Base-by-base conservation (phyloP, 2,113 vertebrate species). In the Aspidoscelis tigris region DNA sequence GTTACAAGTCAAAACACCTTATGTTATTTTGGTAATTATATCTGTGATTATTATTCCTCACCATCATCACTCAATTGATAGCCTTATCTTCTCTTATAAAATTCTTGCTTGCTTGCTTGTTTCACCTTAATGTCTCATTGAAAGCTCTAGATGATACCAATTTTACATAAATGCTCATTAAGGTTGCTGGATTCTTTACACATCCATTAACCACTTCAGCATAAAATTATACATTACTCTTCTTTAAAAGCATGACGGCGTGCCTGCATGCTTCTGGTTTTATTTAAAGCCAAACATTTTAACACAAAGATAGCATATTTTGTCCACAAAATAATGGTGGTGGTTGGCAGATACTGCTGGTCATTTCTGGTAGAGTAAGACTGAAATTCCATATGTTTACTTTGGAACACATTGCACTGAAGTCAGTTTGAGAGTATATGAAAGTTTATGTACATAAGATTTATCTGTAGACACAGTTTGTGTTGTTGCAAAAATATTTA, bases 121-220 rank as follows among this genome's bases (percentile, higher is more conserved):
- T 88, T 81, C 64, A 44, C 41, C 50, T 85, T 74, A 85, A 73
- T 6, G 39, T 0, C 50, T 80, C 50, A 83, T 8, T 72, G 70
- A 73, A 86, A 66, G 64, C 22, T 66, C 69, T 74, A 61, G 80
- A 80, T 77, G 47, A 76, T 76, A 71, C 39, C 4, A 41, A 24
- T 82, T 72, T 87, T 83, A 86, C 84, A 24, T 80, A 84, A 88
- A 18, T 86, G 78, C 39, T 33, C 22, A 81, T 73, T 39, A 26
- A 26, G 72, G 50, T 22, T 41, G 12, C 71, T 33, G 11, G 21
- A 14, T 72, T 88, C 76, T 75, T 76, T 41, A 76, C 84, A 16
- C 44, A n/a, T 50, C 50, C 24, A 50, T 73, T 85, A 78, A 0
- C 4, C 18, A 43, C 65, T 74, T 22, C 26, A 77, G n/a, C 14